A percentile compares a stretch with the other conserved stretches of the same genome.
Evolutionary conservation across 1,140 invertebrate species (phyloP).

Genomic region (Micrasema minimum): DNA sequence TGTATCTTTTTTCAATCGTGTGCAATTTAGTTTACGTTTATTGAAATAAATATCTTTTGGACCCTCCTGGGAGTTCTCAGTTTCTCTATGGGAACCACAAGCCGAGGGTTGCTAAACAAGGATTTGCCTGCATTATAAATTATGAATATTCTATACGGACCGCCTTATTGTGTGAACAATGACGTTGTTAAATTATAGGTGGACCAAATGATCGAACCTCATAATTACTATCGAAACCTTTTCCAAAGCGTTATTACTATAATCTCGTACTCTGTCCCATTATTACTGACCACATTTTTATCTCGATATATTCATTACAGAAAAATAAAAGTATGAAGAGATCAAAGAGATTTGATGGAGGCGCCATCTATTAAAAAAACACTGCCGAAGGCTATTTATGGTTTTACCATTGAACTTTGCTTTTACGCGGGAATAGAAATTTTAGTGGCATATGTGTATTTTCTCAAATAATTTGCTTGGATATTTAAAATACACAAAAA

Average conservation of each 20-base stretch:
- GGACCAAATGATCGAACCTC: slow-evolving; percentile 40
- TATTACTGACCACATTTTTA: slow-evolving; percentile 52
- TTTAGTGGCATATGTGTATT: too few species aligned
- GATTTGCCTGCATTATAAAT: slow-evolving; percentile 26
- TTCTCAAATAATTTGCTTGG: too few species aligned
- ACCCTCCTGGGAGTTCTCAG: slow-evolving; percentile 12
- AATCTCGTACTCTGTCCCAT: slow-evolving; percentile 50
- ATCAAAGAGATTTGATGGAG: slow-evolving; percentile 45
- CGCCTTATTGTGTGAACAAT: slow-evolving; percentile 46
- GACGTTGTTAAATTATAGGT: slow-evolving; percentile 52
- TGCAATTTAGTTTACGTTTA: too few species aligned
- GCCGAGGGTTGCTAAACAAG: slow-evolving; percentile 26
- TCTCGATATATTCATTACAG: slow-evolving; percentile 37
- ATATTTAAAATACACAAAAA: too few species aligned
- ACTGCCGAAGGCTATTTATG: too few species aligned
- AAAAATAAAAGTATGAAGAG: slow-evolving; percentile 41
- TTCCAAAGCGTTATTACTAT: slow-evolving; percentile 49
- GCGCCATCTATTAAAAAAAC: slow-evolving; percentile 47
- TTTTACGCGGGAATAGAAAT: too few species aligned
- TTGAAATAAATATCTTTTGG: too few species aligned
- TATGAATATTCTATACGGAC: slow-evolving; percentile 13
- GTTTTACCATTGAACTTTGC: too few species aligned
- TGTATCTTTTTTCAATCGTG: too few species aligned
- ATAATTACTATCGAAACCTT: slow-evolving; percentile 51
- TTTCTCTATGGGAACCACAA: slow-evolving; percentile 20